Evolutionary conservation across 2,797 vertebrate genomes (phyloP).

Genomic region (Phataginus tetradactyla): DNA sequence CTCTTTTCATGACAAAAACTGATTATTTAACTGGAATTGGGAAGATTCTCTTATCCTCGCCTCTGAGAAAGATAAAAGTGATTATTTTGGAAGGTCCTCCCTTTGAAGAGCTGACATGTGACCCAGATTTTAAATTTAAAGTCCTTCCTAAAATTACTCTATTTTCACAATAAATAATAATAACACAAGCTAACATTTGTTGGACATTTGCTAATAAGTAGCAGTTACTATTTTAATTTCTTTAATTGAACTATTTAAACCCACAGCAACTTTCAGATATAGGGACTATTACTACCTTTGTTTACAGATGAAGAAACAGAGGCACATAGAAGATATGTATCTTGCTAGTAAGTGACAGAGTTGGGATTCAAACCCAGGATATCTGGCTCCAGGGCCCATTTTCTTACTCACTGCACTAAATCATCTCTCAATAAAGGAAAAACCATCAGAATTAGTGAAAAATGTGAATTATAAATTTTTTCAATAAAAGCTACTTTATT

Average conservation of each 20-base stretch:
- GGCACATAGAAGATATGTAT: background rate
- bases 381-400: background rate
- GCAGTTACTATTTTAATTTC: background rate
- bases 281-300: background rate
- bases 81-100: background rate
- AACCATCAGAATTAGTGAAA: constrained; percentile 29
- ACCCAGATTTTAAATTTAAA: constrained; percentile 24
- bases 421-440: constrained; percentile 20
- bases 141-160: background rate
- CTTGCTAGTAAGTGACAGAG: background rate
- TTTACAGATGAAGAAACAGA: constrained; percentile 17
- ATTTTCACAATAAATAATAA: background rate
- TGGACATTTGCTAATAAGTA: background rate
- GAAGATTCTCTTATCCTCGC: background rate
- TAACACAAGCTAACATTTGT: background rate
- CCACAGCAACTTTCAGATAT: background rate
- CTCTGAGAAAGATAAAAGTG: background rate
- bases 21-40: background rate
- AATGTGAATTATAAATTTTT: background rate
- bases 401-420: constrained; percentile 28
- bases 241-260: background rate
- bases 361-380: background rate
- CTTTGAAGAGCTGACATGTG: background rate
- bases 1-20: background rate
- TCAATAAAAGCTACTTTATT: constrained; percentile 25